Evolutionary conservation across 1,140 invertebrate genomes (phyloP).

Genomic region (Trichonephila clavipes): DNA sequence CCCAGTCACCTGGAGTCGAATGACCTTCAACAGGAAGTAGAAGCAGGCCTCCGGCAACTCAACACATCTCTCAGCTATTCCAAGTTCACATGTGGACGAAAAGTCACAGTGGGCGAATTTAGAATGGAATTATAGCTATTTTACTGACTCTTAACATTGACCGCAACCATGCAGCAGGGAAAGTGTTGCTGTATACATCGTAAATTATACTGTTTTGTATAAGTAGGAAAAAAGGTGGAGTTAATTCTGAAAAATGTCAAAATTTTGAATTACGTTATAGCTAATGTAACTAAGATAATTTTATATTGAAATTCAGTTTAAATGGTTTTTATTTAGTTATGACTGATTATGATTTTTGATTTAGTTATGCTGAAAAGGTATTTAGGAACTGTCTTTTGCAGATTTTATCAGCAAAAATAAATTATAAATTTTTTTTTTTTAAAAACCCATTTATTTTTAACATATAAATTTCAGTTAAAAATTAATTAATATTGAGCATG

Average conservation of each 20-base stretch:
- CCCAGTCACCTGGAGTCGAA: constrained; percentile 67
- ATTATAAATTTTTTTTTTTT: no score
- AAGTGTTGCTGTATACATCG: not conserved
- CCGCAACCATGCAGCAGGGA: not conserved
- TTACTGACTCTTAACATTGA: not conserved
- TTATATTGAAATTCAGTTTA: no score
- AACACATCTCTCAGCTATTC: not conserved
- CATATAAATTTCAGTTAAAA: no score
- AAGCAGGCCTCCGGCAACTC: constrained; percentile 46
- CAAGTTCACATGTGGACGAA: not conserved
- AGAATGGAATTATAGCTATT: not conserved
- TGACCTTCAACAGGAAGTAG: constrained; percentile 74
- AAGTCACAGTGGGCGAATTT: not conserved
- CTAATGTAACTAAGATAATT: no score
- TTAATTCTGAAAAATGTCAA: not conserved
- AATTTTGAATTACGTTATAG: not conserved
- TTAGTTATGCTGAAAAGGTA: no score
- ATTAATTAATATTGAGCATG: no score
- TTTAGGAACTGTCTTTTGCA: no score
- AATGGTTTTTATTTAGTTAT: no score
- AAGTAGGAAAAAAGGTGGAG: not conserved
- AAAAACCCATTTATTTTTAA: no score
- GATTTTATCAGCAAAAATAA: no score
- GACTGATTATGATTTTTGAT: no score
- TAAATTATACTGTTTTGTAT: not conserved